Percentiles rank a stretch among this genome's conserved stretches.
phyloP scores from a whole-genome alignment of 2,797 vertebrate species.

The Leptatherina wallacei region DNA sequence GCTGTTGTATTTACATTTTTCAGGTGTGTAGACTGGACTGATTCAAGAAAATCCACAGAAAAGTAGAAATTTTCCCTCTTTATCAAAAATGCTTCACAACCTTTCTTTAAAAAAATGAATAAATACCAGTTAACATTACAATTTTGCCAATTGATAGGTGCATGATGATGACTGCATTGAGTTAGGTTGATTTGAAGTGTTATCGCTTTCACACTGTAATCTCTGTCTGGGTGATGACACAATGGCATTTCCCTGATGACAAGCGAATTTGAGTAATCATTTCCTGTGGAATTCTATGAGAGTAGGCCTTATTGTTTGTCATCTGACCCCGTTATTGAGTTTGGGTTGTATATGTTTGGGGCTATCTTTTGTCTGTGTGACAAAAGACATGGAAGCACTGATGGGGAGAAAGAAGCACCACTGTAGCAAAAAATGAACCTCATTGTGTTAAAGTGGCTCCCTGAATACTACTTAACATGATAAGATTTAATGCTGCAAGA shows the following conservation, averaged over 20 bases:
- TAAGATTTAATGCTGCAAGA: constrained; percentile 10
- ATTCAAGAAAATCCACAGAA: too few relatives aligned
- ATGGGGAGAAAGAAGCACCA: background rate
- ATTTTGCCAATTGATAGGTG: background rate
- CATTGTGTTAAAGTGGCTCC: background rate
- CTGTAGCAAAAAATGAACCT: constrained; percentile 3
- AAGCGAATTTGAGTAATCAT: background rate
- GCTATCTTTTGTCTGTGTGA: constrained; percentile 22
- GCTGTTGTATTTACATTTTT: background rate
- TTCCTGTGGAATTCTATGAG: constrained; percentile 20
- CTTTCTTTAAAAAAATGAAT: too few relatives aligned
- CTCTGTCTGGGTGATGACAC: constrained; percentile 2
- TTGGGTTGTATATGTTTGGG: constrained; percentile 26
- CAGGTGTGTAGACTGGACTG: background rate
- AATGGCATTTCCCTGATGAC: background rate
- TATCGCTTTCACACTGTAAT: background rate
- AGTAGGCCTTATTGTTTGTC: constrained; percentile 22
- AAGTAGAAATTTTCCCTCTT: too few relatives aligned
- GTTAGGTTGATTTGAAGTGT: background rate
- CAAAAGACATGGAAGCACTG: background rate
- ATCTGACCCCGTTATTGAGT: constrained; percentile 47
- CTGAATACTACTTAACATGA: background rate
- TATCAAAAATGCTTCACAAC: too few relatives aligned
- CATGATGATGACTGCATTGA: background rate
- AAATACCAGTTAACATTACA: too few relatives aligned